Evolutionary conservation across 2,888 invertebrate species (phyloP).

Genomic region (Craniophora ligustri): DNA sequence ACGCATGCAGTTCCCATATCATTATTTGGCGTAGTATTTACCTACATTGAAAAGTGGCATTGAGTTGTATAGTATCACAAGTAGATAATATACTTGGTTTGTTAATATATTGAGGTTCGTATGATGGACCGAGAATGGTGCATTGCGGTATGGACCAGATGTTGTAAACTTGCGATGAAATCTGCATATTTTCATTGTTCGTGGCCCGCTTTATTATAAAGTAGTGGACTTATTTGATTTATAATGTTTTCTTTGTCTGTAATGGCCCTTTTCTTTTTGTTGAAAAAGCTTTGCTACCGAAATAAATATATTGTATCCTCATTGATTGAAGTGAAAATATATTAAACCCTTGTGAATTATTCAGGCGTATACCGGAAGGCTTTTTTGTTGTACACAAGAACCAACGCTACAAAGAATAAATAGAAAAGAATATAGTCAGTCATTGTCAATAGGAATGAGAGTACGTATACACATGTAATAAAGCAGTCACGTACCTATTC

Average conservation of each 20-base stretch:
- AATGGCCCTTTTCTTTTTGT: neutral
- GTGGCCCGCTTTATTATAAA: slow-evolving; percentile 4
- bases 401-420: slow-evolving; percentile 20
- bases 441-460: slow-evolving; percentile 42
- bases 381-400: slow-evolving; percentile 34
- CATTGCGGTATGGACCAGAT: slow-evolving; percentile 59
- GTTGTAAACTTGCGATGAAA: slow-evolving; percentile 54
- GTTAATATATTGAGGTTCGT: slow-evolving; percentile 29
- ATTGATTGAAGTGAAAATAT: slow-evolving; percentile 3
- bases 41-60: slow-evolving; percentile 29
- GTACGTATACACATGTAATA: slow-evolving; percentile 39
- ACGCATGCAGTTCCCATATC: slow-evolving; percentile 23
- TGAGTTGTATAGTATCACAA: slow-evolving; percentile 13
- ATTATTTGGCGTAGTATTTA: slow-evolving; percentile 9
- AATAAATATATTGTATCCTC: neutral
- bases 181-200: slow-evolving; percentile 52
- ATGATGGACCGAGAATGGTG: slow-evolving; percentile 52
- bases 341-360: slow-evolving; percentile 14
- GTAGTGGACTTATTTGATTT: neutral
- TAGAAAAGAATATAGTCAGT: slow-evolving; percentile 23
- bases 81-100: slow-evolving; percentile 26
- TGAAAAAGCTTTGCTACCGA: neutral
- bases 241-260: neutral
- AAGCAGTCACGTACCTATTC: slow-evolving; percentile 53
- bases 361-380: slow-evolving; percentile 7